A percentile compares a stretch with the other conserved stretches of the same genome.
These are phyloP conservation scores for Corythaixoides concolor DNA, from an alignment of 2,113 vertebrate genomes.

Conservation along the genomic window DNA sequence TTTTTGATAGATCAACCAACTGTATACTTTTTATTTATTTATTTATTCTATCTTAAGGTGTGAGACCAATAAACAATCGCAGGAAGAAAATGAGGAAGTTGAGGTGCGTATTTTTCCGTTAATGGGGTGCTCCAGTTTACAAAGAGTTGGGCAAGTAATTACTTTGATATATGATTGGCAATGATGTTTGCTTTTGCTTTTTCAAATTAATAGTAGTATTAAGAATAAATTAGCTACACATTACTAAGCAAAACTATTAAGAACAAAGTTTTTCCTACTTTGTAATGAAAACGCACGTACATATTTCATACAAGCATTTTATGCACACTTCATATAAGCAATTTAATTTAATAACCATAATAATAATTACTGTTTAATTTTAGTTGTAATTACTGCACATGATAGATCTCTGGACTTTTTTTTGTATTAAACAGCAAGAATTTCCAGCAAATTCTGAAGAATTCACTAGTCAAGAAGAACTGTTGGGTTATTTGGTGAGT, in stretches of 20 bases:
- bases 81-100: not conserved
- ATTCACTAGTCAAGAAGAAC: slow-evolving; percentile 43
- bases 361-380: not conserved
- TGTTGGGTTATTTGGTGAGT: slow-evolving; percentile 55
- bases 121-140: not conserved
- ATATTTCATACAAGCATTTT: not conserved
- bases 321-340: not conserved
- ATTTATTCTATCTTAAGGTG: slow-evolving; percentile 3
- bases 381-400: not conserved
- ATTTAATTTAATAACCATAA: not conserved
- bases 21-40: not conserved
- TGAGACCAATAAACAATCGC: not conserved
- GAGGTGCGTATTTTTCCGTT: not conserved
- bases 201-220: not conserved
- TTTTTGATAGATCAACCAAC: not conserved
- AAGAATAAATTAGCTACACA: not conserved
- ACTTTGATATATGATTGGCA: not conserved
- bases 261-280: not conserved
- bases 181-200: not conserved
- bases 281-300: not conserved
- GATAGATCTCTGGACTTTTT: not conserved
- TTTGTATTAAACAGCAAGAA: slow-evolving; percentile 13
- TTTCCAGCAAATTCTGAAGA: not conserved
- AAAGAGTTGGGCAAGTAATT: not conserved
- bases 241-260: not conserved